Evolutionary conservation across 2,113 vertebrate species (phyloP), one percentile per base, ranked within the genome.

Genomic region (Ginglymostoma cirratum): DNA sequence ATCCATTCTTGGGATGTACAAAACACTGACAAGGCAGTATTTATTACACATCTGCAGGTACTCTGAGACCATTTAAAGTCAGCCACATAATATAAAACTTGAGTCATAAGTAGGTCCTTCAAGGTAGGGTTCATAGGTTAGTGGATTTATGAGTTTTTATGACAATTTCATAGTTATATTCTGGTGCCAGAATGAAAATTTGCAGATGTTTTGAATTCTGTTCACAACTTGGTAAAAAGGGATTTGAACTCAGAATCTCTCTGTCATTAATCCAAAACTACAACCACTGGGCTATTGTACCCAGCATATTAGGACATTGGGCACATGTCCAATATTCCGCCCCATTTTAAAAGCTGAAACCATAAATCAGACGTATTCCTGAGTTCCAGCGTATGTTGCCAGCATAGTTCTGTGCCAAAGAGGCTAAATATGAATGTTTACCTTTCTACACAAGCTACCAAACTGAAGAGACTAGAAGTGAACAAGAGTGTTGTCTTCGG

Each of bases 181-280:
- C 27, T 89, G 86, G 48, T 89, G 86, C 86, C 27, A 89, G 52
- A 4, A 48, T 52, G 55, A 55, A 80, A 89, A 61, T 30, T 89
- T 12, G 27, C 86, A 89, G 48, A 89, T 89, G 86, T 89, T 89
- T 89, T 89, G 86, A 89, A 89, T 89, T 89, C 86, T 30, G 48
- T 89, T 89, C 48, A 89, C 24, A 48, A 87, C 12, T 34, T 89
- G 10, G 10, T 52, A 52, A 55, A 55, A 27, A 24, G 24, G 38
- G 48, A 55, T 55, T 89, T 89, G 24, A 65, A 92, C 52, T 34
- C 24, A 55, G 30, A 55, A 65, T 14, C 27, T 90, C 24, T 55
- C 52, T 24, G 52, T 90, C 61, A 55, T 52, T 90, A 30, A 90
- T 90, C 15, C 52, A 61, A 38, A 61, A 90, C 10, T 30, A 65